phyloP scores from a whole-genome alignment of 1,140 invertebrate species.

The Drosophila equinoxialis region DNA sequence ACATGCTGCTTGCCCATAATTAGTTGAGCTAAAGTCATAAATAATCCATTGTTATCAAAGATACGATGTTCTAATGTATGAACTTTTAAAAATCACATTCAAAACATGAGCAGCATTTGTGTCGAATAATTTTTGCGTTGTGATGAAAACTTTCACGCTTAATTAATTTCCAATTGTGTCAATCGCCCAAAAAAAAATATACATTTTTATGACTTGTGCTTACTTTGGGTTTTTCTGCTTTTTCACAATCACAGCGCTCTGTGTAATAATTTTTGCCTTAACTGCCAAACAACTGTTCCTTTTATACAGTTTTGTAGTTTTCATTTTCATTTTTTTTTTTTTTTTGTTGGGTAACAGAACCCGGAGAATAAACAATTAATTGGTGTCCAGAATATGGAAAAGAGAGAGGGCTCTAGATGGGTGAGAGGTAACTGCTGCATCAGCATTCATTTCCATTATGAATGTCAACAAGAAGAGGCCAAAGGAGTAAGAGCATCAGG shows the following conservation, averaged over 20 bases:
- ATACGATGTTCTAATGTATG: too few species aligned
- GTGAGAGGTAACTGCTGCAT: slow-evolving; percentile 48
- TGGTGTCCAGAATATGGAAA: slow-evolving; percentile 26
- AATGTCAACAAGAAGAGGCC: slow-evolving; percentile 61
- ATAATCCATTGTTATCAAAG: too few species aligned
- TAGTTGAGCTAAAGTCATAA: too few species aligned
- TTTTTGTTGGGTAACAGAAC: slow-evolving; percentile 14
- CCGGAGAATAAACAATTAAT: slow-evolving; percentile 67
- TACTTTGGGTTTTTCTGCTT: neutral
- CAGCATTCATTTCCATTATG: slow-evolving; percentile 79
- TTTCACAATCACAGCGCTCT: neutral
- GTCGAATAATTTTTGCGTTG: neutral
- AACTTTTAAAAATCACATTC: too few species aligned
- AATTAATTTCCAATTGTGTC: slow-evolving; percentile 74
- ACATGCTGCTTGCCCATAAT: too few species aligned
- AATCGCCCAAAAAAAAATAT: slow-evolving; percentile 24
- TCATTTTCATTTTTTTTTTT: slow-evolving; percentile 30
- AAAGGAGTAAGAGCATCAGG: slow-evolving; percentile 27
- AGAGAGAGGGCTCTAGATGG: neutral
- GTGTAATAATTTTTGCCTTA: slow-evolving; percentile 60
- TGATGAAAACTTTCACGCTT: slow-evolving; percentile 17
- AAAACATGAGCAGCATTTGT: neutral
- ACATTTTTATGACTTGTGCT: neutral
- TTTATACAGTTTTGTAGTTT: neutral
- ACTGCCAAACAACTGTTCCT: slow-evolving; percentile 45